Percentiles rank a stretch among this genome's conserved stretches.
phyloP scores from a whole-genome alignment of 2,797 vertebrate genomes.

The Microchirus variegatus region DNA sequence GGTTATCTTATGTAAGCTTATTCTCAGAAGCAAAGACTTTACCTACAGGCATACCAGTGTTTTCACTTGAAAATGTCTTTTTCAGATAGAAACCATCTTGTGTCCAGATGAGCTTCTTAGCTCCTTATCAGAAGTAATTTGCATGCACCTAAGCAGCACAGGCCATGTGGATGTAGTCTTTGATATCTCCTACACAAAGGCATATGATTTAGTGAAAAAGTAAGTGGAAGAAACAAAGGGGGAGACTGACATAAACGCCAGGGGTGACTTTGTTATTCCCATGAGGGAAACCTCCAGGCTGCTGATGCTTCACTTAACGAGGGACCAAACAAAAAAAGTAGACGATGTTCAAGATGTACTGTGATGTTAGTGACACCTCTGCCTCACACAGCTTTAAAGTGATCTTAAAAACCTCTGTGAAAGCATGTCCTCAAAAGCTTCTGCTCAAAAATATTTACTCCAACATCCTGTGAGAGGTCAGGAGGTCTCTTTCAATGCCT shows the following conservation, averaged over 20 bases:
- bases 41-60: too few species aligned
- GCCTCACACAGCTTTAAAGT: slow-evolving; percentile 26
- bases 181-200: not conserved
- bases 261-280: slow-evolving; percentile 27
- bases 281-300: not conserved
- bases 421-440: slow-evolving; percentile 34
- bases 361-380: slow-evolving; percentile 26
- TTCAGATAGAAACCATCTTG: too few species aligned
- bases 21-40: too few species aligned
- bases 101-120: too few species aligned
- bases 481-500: slow-evolving; percentile 25
- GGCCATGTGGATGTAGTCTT: too few species aligned
- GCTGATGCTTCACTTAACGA: slow-evolving; percentile 14
- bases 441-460: slow-evolving; percentile 59
- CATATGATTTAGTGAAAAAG: not conserved
- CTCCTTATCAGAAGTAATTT: too few species aligned
- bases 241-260: slow-evolving; percentile 17
- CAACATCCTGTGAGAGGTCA: slow-evolving; percentile 27
- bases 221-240: not conserved
- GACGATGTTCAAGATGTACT: slow-evolving; percentile 45
- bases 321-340: slow-evolving; percentile 41
- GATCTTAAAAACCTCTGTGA: slow-evolving; percentile 18
- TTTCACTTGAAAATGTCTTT: too few species aligned
- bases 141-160: too few species aligned
- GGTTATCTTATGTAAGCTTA: too few species aligned